Percentiles rank a stretch among this genome's conserved stretches.
phyloP scores from a whole-genome alignment of 2,797 vertebrate species.

The Smutsia gigantea region DNA sequence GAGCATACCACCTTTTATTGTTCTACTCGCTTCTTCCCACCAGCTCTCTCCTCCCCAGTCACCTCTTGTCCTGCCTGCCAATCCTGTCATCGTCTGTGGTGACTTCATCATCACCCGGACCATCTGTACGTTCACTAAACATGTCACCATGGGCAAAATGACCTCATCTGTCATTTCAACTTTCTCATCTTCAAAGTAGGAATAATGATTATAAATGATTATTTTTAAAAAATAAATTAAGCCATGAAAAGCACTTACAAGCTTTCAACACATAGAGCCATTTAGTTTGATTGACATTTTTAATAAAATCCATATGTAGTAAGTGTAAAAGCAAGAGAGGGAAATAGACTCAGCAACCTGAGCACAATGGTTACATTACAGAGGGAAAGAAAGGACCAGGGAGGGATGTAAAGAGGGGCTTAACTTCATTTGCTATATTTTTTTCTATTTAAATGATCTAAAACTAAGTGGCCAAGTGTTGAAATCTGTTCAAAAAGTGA shows the following conservation, averaged over 20 bases:
- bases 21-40: too few relatives aligned
- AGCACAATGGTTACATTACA: too few relatives aligned
- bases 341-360: not conserved
- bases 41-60: not conserved
- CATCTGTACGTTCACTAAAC: not conserved
- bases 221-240: not conserved
- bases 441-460: not conserved
- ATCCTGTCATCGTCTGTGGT: not conserved
- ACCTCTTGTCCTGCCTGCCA: not conserved
- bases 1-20: rapidly evolving
- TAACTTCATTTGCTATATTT: not conserved
- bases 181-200: not conserved
- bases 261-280: not conserved
- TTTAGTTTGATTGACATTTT: not conserved
- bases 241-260: not conserved
- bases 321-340: not conserved
- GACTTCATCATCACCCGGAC: not conserved
- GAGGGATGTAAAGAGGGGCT: not conserved
- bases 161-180: not conserved
- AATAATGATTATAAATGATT: not conserved
- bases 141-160: not conserved
- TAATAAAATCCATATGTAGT: not conserved
- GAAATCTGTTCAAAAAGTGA: not conserved
- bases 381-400: not conserved
- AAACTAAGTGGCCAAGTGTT: not conserved